phyloP scores from a whole-genome alignment of 2,797 vertebrate genomes.

The Catostomus latipinnis region DNA sequence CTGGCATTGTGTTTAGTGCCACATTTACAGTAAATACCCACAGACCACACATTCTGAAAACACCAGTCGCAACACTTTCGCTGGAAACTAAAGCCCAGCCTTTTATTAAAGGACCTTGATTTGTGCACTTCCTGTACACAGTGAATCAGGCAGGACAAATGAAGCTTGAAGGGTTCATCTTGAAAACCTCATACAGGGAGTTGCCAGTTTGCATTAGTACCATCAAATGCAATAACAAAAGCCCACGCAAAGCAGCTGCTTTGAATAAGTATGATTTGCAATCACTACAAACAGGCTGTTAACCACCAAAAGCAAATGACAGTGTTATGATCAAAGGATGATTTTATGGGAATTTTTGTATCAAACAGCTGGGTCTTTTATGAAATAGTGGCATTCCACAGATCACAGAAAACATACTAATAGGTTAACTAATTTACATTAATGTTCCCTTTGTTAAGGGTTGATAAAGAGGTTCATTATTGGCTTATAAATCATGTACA shows the following conservation, averaged over 20 bases:
- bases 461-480: too few relatives aligned
- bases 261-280: slow-evolving; percentile 58
- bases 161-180: slow-evolving; percentile 39
- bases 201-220: slow-evolving; percentile 38
- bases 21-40: neutral
- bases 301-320: slow-evolving; percentile 37
- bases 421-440: too few relatives aligned
- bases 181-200: slow-evolving; percentile 22
- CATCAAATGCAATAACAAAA: slow-evolving; percentile 38
- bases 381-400: neutral
- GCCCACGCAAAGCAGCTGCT: slow-evolving; percentile 52
- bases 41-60: slow-evolving; percentile 14
- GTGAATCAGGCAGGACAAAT: slow-evolving; percentile 18
- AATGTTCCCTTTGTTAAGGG: too few relatives aligned
- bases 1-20: slow-evolving; percentile 19
- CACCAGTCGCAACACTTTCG: slow-evolving; percentile 18
- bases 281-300: slow-evolving; percentile 46
- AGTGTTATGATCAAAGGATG: neutral
- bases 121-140: slow-evolving; percentile 35
- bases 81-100: slow-evolving; percentile 26
- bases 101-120: slow-evolving; percentile 32
- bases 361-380: slow-evolving; percentile 1
- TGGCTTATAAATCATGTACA: too few relatives aligned
- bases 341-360: slow-evolving; percentile 10
- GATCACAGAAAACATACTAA: neutral